These are phyloP conservation scores for Coregonus suidteri DNA, from an alignment of 2,797 vertebrate genomes.

Conservation along the genomic window DNA sequence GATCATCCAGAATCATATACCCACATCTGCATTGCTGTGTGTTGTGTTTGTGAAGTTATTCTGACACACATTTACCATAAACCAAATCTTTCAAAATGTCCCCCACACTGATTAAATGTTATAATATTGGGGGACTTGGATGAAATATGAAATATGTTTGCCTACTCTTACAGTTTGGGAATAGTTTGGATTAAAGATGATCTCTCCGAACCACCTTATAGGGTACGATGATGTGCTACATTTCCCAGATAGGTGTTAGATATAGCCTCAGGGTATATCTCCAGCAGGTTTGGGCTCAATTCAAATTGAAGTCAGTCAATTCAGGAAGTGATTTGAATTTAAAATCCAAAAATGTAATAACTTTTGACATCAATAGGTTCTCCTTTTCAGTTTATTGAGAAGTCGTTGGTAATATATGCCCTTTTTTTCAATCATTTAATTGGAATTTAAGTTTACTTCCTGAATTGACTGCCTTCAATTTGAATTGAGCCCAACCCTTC, in stretches of 20 bases:
- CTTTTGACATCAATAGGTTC: too few species aligned
- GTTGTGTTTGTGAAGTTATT: conserved; percentile 42
- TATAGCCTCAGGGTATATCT: background rate
- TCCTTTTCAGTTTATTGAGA: too few species aligned
- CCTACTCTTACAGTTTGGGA: conserved; percentile 38
- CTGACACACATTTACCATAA: conserved; percentile 57
- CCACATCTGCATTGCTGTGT: conserved; percentile 49
- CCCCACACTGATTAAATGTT: background rate
- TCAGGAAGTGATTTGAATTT: too few species aligned
- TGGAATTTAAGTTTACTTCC: too few species aligned
- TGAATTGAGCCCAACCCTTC: too few species aligned
- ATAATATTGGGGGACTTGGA: conserved; percentile 3
- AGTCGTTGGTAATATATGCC: too few species aligned
- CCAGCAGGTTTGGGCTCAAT: too few species aligned
- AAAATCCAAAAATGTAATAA: too few species aligned
- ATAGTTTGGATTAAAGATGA: background rate
- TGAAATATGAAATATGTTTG: conserved; percentile 61
- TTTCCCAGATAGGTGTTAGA: background rate
- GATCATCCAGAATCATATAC: conserved; percentile 35
- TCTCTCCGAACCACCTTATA: background rate
- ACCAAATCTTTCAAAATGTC: conserved; percentile 29
- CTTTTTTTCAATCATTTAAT: too few species aligned
- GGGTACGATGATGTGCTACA: background rate
- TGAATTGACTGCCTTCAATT: too few species aligned
- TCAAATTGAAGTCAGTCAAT: too few species aligned